These are phyloP conservation scores for Caenorhabditis sulstoni DNA, from an alignment of 2,888 invertebrate species.

Conservation along the genomic window DNA sequence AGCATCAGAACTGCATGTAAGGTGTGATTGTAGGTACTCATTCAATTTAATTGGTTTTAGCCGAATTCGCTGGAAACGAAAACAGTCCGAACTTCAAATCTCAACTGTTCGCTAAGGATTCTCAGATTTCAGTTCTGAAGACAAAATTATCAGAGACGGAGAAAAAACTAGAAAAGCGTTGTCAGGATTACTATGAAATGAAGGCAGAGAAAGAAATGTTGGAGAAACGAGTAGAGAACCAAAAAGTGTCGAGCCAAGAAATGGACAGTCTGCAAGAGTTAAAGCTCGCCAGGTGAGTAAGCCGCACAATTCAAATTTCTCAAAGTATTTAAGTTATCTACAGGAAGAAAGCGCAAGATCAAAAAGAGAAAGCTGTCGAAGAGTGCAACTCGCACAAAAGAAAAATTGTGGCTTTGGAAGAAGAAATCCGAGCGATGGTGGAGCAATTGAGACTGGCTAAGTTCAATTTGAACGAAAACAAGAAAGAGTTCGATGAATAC, in stretches of 20 bases:
- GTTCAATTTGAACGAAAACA: constrained; percentile 81
- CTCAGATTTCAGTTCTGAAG: constrained; percentile 67
- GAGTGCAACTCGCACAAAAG: constrained; percentile 62
- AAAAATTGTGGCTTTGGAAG: constrained; percentile 62
- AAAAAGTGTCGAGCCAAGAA: constrained; percentile 38
- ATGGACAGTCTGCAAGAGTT: constrained; percentile 63
- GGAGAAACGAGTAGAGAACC: constrained; percentile 70
- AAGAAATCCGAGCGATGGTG: constrained; percentile 68
- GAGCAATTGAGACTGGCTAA: constrained; percentile 78
- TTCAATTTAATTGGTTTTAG: constrained; percentile 17
- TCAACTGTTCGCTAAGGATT: constrained; percentile 69
- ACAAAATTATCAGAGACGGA: constrained; percentile 62
- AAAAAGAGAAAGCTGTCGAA: constrained; percentile 62
- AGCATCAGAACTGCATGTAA: constrained; percentile 40
- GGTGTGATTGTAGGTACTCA: not conserved
- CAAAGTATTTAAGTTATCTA: not conserved
- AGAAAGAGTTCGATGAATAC: constrained; percentile 87
- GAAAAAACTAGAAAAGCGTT: constrained; percentile 64
- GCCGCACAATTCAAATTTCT: too few relatives aligned
- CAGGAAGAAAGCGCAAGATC: constrained; percentile 63
- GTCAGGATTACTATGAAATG: constrained; percentile 66
- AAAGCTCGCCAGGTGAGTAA: constrained; percentile 61
- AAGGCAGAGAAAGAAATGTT: constrained; percentile 78
- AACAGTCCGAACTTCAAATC: constrained; percentile 52
- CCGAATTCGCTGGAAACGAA: constrained; percentile 37